phyloP scores from a whole-genome alignment of 2,888 invertebrate species.

The Eremobia ochroleuca region DNA sequence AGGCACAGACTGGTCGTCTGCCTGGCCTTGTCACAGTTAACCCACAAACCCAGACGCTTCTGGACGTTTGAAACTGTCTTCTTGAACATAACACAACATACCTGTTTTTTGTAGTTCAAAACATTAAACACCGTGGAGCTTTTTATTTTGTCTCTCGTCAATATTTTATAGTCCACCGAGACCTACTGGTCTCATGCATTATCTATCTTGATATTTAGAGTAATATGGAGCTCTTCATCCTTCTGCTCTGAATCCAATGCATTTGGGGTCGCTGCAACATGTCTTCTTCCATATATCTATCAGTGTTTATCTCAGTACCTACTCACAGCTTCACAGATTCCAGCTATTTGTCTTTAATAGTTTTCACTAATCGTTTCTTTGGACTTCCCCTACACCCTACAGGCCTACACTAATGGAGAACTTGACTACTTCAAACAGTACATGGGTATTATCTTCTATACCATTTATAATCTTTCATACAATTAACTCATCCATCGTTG shows the following conservation, averaged over 20 bases:
- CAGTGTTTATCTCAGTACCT: background rate
- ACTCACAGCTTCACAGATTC: background rate
- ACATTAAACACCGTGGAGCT: slow-evolving; percentile 2
- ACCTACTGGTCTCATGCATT: too few relatives aligned
- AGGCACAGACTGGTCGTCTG: slow-evolving; percentile 58
- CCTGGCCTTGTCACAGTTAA: slow-evolving; percentile 74
- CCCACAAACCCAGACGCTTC: slow-evolving; percentile 70
- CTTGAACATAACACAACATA: slow-evolving; percentile 29
- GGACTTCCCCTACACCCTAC: background rate
- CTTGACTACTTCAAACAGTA: background rate
- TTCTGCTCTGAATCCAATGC: background rate
- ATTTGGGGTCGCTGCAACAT: background rate
- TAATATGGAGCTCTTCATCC: background rate
- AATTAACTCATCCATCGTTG: background rate
- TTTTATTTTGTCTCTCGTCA: slow-evolving; percentile 7
- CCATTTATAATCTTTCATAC: background rate
- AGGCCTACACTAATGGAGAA: background rate
- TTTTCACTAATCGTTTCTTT: background rate
- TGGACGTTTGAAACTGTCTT: slow-evolving; percentile 47
- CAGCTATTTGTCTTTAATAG: background rate
- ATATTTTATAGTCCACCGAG: background rate
- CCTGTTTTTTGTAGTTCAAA: slow-evolving; percentile 47
- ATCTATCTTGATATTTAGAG: background rate
- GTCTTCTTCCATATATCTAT: background rate
- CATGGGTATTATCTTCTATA: background rate